Conservation (phyloP, 2,113 vertebrate species). For the Eclectus roratus region DNA sequence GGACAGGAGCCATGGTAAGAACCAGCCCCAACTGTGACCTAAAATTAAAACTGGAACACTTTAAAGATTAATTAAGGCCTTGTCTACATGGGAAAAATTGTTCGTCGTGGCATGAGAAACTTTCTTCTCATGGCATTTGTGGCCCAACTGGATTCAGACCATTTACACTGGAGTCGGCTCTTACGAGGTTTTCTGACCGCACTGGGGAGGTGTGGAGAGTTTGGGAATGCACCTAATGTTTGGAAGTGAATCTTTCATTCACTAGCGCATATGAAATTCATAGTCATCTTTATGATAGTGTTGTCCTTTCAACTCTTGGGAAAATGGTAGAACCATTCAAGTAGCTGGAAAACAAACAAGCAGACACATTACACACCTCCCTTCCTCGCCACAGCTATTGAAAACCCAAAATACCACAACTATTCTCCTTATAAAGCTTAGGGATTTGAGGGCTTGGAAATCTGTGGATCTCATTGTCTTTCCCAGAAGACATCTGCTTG, state of each 20-base stretch:
- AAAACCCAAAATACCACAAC: not conserved
- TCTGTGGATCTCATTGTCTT: not conserved
- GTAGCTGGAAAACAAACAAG: constrained; percentile 12
- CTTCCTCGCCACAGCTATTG: not conserved
- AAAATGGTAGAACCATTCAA: constrained; percentile 20
- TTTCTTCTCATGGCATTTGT: constrained; percentile 51
- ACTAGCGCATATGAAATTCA: not conserved
- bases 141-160: constrained; percentile 54
- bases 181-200: constrained; percentile 13
- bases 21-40: constrained; percentile 58
- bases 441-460: not conserved
- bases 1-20: constrained; percentile 44
- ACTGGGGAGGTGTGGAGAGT: not conserved
- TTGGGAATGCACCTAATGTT: constrained; percentile 25
- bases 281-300: constrained; percentile 8
- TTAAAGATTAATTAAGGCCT: constrained; percentile 67
- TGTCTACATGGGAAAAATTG: constrained; percentile 65
- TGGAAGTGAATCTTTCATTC: constrained; percentile 38
- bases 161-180: constrained; percentile 6
- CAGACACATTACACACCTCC: not conserved
- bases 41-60: constrained; percentile 65
- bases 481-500: not conserved
- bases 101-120: constrained; percentile 53
- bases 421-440: not conserved
- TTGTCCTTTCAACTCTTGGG: constrained; percentile 51